Evolutionary conservation across 2,888 invertebrate species (phyloP).

Genomic region (Lepidochrysops patricia): DNA sequence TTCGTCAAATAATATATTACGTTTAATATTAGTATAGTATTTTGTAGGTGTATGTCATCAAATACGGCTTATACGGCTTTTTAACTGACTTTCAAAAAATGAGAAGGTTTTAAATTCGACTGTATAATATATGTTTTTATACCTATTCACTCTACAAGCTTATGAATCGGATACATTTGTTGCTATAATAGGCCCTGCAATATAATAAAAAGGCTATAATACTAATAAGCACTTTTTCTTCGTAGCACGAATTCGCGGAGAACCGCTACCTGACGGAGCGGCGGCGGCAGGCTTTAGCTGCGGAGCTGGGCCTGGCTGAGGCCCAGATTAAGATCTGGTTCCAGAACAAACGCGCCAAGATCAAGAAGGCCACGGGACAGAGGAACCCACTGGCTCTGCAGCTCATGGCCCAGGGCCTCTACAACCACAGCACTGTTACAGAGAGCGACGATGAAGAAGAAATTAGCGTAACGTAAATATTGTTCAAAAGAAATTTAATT

Average conservation of each 20-base stretch:
- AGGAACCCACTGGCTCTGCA: constrained; percentile 90
- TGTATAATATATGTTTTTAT: too few relatives aligned
- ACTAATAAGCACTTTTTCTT: constrained; percentile 16
- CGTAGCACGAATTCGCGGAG: constrained; percentile 90
- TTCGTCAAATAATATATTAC: too few relatives aligned
- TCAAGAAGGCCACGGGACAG: constrained; percentile 92
- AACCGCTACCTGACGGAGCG: constrained; percentile 95
- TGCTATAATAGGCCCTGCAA: too few relatives aligned
- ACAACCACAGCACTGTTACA: constrained; percentile 80
- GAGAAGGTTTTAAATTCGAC: too few relatives aligned
- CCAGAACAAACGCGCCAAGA: constrained; percentile 96
- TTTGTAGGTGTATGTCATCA: too few relatives aligned
- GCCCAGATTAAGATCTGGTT: constrained; percentile 99
- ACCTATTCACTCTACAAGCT: too few relatives aligned
- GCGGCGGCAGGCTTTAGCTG: constrained; percentile 91
- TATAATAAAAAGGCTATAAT: neutral
- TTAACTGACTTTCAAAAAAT: too few relatives aligned
- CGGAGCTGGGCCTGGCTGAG: constrained; percentile 93
- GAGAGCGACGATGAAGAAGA: constrained; percentile 32
- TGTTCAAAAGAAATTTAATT: neutral
- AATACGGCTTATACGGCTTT: too few relatives aligned
- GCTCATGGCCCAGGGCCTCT: constrained; percentile 94
- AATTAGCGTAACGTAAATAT: constrained; percentile 22
- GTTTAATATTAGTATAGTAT: too few relatives aligned
- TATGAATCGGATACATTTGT: too few relatives aligned